Conservation (phyloP, 2,797 vertebrate species). For the Muscicapa comitata region DNA sequence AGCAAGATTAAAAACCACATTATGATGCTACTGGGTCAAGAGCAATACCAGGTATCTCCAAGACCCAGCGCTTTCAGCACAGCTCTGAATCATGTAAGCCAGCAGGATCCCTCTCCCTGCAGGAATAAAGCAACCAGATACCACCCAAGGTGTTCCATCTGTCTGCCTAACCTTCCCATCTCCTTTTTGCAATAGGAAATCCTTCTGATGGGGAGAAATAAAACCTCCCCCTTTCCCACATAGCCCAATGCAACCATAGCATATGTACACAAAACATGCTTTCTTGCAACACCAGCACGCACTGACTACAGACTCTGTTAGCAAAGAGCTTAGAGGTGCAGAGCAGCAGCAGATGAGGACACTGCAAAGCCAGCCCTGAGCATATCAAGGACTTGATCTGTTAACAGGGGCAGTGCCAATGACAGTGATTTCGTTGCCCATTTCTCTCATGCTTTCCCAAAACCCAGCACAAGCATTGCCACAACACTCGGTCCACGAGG, state of each 20-base stretch:
- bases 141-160: not conserved
- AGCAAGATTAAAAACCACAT: not conserved
- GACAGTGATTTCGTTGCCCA: fast-evolving
- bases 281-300: not conserved
- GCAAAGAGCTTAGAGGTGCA: not conserved
- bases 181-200: not conserved
- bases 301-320: not conserved
- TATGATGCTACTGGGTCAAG: not conserved
- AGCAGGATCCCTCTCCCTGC: not conserved
- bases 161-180: not conserved
- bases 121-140: not conserved
- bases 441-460: not conserved
- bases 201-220: not conserved
- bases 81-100: not conserved
- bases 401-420: fast-evolving
- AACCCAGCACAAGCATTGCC: not conserved
- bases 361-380: not conserved
- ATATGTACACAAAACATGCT: not conserved
- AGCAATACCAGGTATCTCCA: not conserved
- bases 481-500: not conserved
- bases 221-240: not conserved
- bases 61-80: not conserved
- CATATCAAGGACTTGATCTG: not conserved
- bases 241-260: not conserved
- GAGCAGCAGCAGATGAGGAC: not conserved